phyloP scores from a whole-genome alignment of 2,888 invertebrate genomes.

The Tipula helvola region DNA sequence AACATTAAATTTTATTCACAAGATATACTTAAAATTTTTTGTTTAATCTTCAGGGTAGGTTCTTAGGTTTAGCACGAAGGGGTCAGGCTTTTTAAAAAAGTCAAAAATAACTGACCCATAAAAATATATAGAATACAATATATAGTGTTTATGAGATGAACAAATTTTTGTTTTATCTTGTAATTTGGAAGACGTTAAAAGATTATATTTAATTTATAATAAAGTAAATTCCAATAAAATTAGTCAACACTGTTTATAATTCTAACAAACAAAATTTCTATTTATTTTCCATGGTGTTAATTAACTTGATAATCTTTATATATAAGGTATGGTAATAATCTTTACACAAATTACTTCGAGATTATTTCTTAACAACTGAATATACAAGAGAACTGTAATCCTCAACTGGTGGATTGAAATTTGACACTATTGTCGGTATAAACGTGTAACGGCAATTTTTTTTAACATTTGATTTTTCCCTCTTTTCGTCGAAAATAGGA shows the following conservation, averaged over 20 bases:
- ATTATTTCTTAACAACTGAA: not conserved
- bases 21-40: not conserved
- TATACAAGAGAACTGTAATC: too few relatives aligned
- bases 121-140: not conserved
- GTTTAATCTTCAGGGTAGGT: not conserved
- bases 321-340: not conserved
- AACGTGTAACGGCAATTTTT: too few relatives aligned
- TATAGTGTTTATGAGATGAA: too few relatives aligned
- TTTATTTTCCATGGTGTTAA: not conserved
- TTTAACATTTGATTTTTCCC: too few relatives aligned
- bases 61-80: not conserved
- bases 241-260: not conserved
- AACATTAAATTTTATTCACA: not conserved
- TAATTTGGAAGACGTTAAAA: not conserved
- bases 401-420: too few relatives aligned
- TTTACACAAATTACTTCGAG: not conserved
- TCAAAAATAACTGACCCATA: not conserved
- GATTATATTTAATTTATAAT: not conserved
- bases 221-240: not conserved
- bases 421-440: too few relatives aligned
- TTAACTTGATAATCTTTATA: too few relatives aligned
- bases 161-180: too few relatives aligned
- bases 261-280: not conserved
- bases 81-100: not conserved
- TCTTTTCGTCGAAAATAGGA: too few relatives aligned